Evolutionary conservation across 2,888 invertebrate genomes (phyloP).

Genomic region (Melanchra persicariae): DNA sequence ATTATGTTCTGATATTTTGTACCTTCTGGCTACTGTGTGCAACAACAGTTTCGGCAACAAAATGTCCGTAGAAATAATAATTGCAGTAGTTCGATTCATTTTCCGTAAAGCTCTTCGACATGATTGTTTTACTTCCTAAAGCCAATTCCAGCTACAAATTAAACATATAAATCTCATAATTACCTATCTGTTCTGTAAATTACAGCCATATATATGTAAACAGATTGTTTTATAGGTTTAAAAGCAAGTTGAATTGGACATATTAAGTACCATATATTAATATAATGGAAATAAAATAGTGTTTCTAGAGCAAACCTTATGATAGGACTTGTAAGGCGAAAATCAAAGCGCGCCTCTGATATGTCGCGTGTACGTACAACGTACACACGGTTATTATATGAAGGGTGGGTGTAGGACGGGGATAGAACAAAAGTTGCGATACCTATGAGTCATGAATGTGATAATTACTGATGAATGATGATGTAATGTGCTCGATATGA

Average conservation of each 20-base stretch:
- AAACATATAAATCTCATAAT: background rate
- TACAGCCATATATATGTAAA: background rate
- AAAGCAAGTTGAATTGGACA: background rate
- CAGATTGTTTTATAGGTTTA: background rate
- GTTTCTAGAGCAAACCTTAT: background rate
- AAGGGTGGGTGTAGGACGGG: too few relatives aligned
- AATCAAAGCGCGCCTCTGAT: too few relatives aligned
- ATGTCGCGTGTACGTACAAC: too few relatives aligned
- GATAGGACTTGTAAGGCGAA: background rate
- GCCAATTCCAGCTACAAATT: background rate
- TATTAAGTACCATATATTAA: too few relatives aligned
- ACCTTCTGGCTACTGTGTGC: background rate
- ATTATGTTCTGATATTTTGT: background rate
- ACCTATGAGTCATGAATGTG: too few relatives aligned
- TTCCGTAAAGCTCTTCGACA: background rate
- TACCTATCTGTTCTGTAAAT: background rate
- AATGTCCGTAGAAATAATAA: background rate
- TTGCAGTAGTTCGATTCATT: background rate
- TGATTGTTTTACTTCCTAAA: background rate
- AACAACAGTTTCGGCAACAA: background rate
- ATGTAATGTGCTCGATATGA: background rate
- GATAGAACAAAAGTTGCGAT: background rate
- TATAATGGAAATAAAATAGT: background rate
- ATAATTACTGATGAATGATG: too few relatives aligned
- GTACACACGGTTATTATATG: too few relatives aligned